Evolutionary conservation across 2,888 invertebrate genomes (phyloP).

Genomic region (Erebia ligea): DNA sequence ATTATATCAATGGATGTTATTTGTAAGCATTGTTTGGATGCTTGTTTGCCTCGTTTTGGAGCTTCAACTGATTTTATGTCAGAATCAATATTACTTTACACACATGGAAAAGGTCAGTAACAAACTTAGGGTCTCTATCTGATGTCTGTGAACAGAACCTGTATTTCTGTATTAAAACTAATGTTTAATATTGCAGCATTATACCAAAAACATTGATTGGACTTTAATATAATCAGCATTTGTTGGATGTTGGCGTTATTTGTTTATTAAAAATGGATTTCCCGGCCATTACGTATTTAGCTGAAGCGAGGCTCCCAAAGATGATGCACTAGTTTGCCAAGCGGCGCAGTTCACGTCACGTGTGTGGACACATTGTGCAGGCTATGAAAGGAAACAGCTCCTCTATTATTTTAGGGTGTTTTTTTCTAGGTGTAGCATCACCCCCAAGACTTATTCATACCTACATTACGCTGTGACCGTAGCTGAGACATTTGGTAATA

Average conservation of each 20-base stretch:
- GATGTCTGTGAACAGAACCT: slow-evolving; percentile 64
- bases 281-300: slow-evolving; percentile 69
- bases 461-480: slow-evolving; percentile 70
- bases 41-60: slow-evolving; percentile 53
- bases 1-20: slow-evolving; percentile 45
- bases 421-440: slow-evolving; percentile 80
- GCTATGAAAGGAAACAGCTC: slow-evolving; percentile 56
- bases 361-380: slow-evolving; percentile 51
- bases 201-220: slow-evolving; percentile 76
- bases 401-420: slow-evolving; percentile 79
- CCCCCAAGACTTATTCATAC: slow-evolving; percentile 67
- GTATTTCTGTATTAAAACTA: slow-evolving; percentile 79
- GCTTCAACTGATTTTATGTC: slow-evolving; percentile 47
- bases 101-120: slow-evolving; percentile 75
- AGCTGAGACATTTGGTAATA: slow-evolving; percentile 75
- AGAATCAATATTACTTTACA: slow-evolving; percentile 42
- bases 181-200: slow-evolving; percentile 83
- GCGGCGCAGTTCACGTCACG: slow-evolving; percentile 54
- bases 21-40: slow-evolving; percentile 50
- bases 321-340: slow-evolving; percentile 59
- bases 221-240: slow-evolving; percentile 75
- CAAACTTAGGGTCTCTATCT: slow-evolving; percentile 68
- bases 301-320: slow-evolving; percentile 65
- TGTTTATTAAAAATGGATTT: slow-evolving; percentile 70
- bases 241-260: slow-evolving; percentile 77